phyloP scores from a whole-genome alignment of 2,113 vertebrate genomes.

The Jacana jacana region DNA sequence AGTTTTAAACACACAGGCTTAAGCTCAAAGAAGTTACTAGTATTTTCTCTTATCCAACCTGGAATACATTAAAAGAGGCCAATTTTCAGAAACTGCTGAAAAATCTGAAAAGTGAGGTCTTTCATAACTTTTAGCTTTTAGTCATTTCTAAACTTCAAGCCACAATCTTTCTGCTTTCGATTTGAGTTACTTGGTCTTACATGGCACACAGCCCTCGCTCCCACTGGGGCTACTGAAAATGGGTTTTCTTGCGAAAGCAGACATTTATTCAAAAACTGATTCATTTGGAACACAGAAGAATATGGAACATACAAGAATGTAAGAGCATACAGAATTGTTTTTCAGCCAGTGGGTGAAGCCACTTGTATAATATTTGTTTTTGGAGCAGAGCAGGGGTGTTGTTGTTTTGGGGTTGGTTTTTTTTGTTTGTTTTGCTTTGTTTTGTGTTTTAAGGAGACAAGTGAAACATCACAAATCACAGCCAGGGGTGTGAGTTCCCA shows the following conservation, averaged over 20 bases:
- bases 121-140: not conserved
- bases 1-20: not conserved
- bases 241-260: not conserved
- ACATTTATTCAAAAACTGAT: not conserved
- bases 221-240: not conserved
- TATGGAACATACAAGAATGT: not conserved
- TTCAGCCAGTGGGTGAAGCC: not conserved
- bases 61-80: not conserved
- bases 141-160: not conserved
- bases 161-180: not conserved
- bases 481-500: not conserved
- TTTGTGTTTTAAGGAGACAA: not conserved
- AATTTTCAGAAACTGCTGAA: constrained; percentile 21
- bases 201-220: not conserved
- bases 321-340: not conserved
- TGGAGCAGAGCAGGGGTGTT: not conserved
- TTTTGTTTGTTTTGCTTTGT: not conserved
- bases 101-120: not conserved
- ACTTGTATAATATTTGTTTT: not conserved
- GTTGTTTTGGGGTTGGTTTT: not conserved
- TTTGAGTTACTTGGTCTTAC: not conserved
- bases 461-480: not conserved
- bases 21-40: not conserved
- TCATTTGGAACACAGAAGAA: not conserved
- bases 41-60: not conserved